Percentiles rank a stretch among this genome's conserved stretches.
Conservation (phyloP, 2,888 invertebrate species). For the Rhopalosiphum nymphaeae region DNA sequence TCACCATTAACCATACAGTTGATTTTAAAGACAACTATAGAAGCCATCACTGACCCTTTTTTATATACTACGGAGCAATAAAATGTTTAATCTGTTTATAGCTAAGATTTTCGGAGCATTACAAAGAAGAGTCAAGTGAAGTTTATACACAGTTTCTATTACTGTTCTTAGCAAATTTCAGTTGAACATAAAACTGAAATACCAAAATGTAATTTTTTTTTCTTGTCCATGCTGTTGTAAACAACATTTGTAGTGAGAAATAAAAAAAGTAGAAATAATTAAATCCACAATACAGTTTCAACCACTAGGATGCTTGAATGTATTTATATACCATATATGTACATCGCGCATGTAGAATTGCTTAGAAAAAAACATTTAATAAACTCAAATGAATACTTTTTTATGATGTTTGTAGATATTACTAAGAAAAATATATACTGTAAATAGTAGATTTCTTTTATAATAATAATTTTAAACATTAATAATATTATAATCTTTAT, state of each 20-base stretch:
- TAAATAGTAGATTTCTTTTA: not conserved
- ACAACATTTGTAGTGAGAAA: not conserved
- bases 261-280: conserved; percentile 20
- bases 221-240: not conserved
- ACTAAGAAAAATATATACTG: not conserved
- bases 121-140: not conserved
- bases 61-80: not conserved
- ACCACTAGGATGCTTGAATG: not conserved
- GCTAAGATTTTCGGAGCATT: not conserved
- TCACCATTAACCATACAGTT: conserved; percentile 8
- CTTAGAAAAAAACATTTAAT: not conserved
- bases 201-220: conserved; percentile 18
- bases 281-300: not conserved
- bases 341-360: not conserved
- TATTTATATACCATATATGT: not conserved
- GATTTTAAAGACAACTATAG: conserved; percentile 20
- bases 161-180: conserved; percentile 23
- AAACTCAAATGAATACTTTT: not conserved
- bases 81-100: conserved; percentile 55
- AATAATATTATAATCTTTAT: not conserved
- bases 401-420: not conserved
- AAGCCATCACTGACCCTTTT: not conserved
- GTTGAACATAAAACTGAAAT: conserved; percentile 28
- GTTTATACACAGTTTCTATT: conserved; percentile 22
- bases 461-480: not conserved